These are phyloP conservation scores for Leucoma salicis DNA, from an alignment of 2,888 invertebrate genomes.

Conservation along the genomic window DNA sequence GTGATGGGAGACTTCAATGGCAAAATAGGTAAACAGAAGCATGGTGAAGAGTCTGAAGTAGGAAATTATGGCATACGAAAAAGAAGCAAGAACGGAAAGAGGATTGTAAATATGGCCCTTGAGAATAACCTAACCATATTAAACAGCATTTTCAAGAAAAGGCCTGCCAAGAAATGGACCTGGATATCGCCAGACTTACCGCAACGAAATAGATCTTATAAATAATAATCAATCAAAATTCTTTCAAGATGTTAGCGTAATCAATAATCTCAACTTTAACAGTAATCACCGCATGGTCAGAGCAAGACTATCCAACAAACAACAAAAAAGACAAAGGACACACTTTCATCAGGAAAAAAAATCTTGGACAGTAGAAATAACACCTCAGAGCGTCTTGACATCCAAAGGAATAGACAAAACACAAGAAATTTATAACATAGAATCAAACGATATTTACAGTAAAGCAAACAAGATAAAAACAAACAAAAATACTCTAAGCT, in stretches of 20 bases:
- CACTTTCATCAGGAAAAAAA: neutral
- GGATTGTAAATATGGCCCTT: constrained; percentile 2
- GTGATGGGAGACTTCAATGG: no score
- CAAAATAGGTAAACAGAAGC: no score
- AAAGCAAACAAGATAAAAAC: no score
- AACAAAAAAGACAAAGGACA: neutral
- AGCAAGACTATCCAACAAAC: neutral
- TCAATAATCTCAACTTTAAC: no score
- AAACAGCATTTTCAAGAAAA: neutral
- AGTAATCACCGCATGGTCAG: constrained; percentile 1
- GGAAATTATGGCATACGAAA: neutral
- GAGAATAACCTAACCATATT: neutral
- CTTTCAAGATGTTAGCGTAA: neutral
- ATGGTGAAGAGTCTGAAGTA: neutral
- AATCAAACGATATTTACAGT: no score
- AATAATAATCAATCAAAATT: neutral
- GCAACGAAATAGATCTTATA: constrained; percentile 4
- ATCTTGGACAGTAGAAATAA: neutral
- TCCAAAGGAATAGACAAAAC: no score
- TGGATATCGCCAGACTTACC: constrained; percentile 1
- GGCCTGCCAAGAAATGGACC: neutral
- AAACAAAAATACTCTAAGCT: no score
- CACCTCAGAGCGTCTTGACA: neutral
- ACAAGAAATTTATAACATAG: neutral
- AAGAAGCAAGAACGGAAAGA: constrained; percentile 1